Conservation (phyloP, 2,113 vertebrate species). For the Spheniscus mendiculus region DNA sequence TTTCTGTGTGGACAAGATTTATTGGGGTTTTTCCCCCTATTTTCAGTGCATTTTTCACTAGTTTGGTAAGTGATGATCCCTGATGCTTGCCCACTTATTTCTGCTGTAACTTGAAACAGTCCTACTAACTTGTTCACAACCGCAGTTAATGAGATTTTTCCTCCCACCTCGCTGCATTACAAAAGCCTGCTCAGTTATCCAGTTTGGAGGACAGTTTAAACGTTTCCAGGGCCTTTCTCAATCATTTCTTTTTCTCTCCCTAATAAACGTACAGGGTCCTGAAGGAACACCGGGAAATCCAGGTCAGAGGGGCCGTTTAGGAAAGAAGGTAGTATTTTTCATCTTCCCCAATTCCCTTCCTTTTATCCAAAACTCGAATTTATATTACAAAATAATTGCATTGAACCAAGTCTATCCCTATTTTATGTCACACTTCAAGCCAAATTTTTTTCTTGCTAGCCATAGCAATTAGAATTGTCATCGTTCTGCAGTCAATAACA, state of each 20-base stretch:
- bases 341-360: background rate
- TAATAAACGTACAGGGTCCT: constrained; percentile 80
- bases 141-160: background rate
- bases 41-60: background rate
- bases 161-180: background rate
- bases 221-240: background rate
- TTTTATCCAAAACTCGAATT: background rate
- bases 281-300: constrained; percentile 87
- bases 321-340: constrained; percentile 86
- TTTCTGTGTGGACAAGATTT: background rate
- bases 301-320: constrained; percentile 87
- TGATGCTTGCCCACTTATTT: background rate
- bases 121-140: background rate
- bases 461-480: background rate
- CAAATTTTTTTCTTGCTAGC: background rate
- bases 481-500: background rate
- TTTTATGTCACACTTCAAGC: background rate
- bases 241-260: background rate
- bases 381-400: background rate
- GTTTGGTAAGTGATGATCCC: background rate
- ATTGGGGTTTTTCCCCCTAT: fast-evolving
- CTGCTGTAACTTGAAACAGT: background rate
- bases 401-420: background rate
- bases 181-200: background rate
- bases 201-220: background rate